These are phyloP conservation scores for Eulemur rufifrons DNA, from an alignment of 2,113 vertebrate genomes.

Conservation along the genomic window DNA sequence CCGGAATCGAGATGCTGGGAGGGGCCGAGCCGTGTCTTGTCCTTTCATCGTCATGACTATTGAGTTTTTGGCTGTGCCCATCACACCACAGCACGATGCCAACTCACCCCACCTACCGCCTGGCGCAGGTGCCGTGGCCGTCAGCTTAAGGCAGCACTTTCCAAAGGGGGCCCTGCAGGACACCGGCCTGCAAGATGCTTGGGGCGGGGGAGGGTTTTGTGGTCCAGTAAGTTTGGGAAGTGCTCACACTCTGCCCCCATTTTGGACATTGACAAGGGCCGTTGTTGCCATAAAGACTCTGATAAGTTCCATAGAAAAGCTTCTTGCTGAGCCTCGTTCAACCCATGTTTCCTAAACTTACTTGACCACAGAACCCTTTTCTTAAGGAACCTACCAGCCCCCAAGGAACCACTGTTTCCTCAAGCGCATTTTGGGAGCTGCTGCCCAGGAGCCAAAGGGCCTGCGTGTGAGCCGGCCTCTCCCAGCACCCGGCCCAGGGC, in stretches of 20 bases:
- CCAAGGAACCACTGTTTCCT: background rate
- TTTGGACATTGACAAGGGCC: rapidly evolving
- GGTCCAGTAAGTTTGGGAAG: background rate
- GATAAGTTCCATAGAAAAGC: background rate
- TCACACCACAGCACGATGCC: rapidly evolving
- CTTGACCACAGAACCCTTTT: background rate
- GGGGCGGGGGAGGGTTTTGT: background rate
- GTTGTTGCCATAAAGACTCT: background rate
- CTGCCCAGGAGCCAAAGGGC: background rate
- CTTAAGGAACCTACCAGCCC: background rate
- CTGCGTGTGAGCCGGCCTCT: background rate
- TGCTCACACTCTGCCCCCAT: background rate
- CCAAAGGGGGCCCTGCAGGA: rapidly evolving
- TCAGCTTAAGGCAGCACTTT: background rate
- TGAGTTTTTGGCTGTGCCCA: background rate
- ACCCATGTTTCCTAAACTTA: background rate
- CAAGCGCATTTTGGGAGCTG: background rate
- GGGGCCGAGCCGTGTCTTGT: background rate
- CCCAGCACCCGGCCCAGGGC: background rate
- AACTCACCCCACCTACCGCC: background rate
- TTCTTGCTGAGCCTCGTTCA: background rate
- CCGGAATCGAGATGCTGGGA: background rate
- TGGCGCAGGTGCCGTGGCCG: background rate
- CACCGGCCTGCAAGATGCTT: background rate
- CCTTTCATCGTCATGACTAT: background rate